A percentile compares a stretch with the other conserved stretches of the same genome.
Evolutionary conservation across 2,797 vertebrate species (phyloP).

Genomic region (Schizothorax lantsangensis): DNA sequence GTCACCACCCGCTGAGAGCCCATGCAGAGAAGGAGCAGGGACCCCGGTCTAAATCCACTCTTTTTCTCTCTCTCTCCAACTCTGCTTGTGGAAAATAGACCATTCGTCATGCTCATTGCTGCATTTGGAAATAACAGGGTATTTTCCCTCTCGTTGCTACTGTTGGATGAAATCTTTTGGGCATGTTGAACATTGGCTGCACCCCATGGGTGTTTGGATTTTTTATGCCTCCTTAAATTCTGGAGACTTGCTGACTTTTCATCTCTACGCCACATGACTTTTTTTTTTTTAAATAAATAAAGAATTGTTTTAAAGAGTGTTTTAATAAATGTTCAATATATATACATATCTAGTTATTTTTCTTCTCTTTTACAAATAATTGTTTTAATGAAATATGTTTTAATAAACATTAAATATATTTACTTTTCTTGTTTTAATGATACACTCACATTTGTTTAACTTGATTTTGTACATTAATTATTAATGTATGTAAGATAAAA

Average conservation of each 20-base stretch:
- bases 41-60: constrained; percentile 7
- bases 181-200: constrained; percentile 66
- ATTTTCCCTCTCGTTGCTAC: constrained; percentile 40
- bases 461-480: not conserved
- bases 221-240: constrained; percentile 69
- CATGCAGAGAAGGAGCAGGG: constrained; percentile 13
- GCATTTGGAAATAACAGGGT: constrained; percentile 40
- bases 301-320: not conserved
- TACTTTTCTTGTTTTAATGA: not conserved
- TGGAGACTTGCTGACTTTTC: constrained; percentile 15
- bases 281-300: not conserved
- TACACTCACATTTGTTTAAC: not conserved
- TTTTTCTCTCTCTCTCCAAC: not conserved
- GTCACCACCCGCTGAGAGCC: constrained; percentile 46
- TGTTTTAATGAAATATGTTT: not conserved
- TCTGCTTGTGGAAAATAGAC: constrained; percentile 46
- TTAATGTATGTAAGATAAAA: not conserved
- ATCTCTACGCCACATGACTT: not conserved
- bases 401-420: not conserved
- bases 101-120: constrained; percentile 46
- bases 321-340: too few species aligned
- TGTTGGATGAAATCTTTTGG: constrained; percentile 59
- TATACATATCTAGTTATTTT: too few species aligned
- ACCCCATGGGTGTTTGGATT: constrained; percentile 70
- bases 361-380: too few species aligned